Evolutionary conservation across 2,797 vertebrate species (phyloP), one percentile per base, ranked within the genome.

Genomic region (Simalia tracyae): DNA sequence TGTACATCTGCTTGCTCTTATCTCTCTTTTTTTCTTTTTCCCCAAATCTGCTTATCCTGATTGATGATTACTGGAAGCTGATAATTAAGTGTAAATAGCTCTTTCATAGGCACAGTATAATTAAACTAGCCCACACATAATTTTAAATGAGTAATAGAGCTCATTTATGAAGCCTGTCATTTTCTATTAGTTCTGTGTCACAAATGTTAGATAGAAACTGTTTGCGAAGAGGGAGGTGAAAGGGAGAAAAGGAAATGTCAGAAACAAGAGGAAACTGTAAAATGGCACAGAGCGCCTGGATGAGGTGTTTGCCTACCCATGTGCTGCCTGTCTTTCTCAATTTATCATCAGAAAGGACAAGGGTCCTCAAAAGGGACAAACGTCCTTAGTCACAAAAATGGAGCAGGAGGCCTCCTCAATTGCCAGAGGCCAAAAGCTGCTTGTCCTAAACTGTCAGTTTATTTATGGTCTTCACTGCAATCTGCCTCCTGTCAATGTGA

Each of bases 211-310:
- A 97, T 91, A 95, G 94, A 97, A 98, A 98, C 94, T 68, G 93
- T 90, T 96, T 97, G 97, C 97, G 98, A 98, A 98, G 98, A 97
- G 95, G 85, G 94, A 97, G 97, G 98, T 98, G 97, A 97, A 96
- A 96, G 96, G 93, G 90, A 81, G 96, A 94, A 97, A 97, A 96
- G 85, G 96, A 96, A 98, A 98, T 98, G 98, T 98, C 98, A 98
- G 98, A 94, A 96, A 94, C 95, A 87, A 90, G 93, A 95, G 95
- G 93, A 96, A 97, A 97, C 97, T 97, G 98, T 97, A 98, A 99
- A 99, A 99, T 98, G 98, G 98, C 98, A 99, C 96, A 97, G 96
- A 98, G 97, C 95, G 98, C 98, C 98, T 91, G 97, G 96, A 96
- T 88, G 96, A 98, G 97, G 98, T 98, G 98, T 98, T 97, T 97